Percentiles rank a stretch among this genome's conserved stretches.
phyloP scores from a whole-genome alignment of 2,113 vertebrate species.

The Serilophus lunatus region DNA sequence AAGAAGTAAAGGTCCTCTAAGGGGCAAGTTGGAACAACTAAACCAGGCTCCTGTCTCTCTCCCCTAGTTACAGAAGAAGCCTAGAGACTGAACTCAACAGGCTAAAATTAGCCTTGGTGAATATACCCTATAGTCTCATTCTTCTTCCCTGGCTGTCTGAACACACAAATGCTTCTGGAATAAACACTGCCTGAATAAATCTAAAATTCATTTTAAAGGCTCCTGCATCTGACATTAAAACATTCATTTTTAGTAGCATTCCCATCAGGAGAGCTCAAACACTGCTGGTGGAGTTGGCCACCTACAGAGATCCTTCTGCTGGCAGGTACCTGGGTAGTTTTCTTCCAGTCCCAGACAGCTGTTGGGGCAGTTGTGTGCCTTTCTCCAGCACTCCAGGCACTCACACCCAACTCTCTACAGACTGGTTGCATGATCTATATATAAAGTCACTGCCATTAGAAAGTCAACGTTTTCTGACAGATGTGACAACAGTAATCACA shows the following conservation, averaged over 20 bases:
- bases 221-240: background rate
- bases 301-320: rapidly evolving
- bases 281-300: background rate
- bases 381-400: background rate
- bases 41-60: background rate
- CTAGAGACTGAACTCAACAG: background rate
- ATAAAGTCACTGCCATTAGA: background rate
- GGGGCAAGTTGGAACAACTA: background rate
- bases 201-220: background rate
- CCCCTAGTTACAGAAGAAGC: background rate
- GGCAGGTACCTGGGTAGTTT: background rate
- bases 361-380: background rate
- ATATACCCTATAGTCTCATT: background rate
- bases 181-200: background rate
- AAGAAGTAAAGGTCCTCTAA: background rate
- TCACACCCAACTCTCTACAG: background rate
- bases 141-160: background rate
- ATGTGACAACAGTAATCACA: background rate
- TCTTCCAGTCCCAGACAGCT: background rate
- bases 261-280: background rate
- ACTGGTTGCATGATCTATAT: background rate
- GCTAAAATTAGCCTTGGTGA: background rate
- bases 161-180: background rate
- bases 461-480: background rate
- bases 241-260: background rate